Evolutionary conservation across 2,797 vertebrate genomes (phyloP), one percentile per base, ranked within the genome.

Genomic region (Leptoclinus maculatus): DNA sequence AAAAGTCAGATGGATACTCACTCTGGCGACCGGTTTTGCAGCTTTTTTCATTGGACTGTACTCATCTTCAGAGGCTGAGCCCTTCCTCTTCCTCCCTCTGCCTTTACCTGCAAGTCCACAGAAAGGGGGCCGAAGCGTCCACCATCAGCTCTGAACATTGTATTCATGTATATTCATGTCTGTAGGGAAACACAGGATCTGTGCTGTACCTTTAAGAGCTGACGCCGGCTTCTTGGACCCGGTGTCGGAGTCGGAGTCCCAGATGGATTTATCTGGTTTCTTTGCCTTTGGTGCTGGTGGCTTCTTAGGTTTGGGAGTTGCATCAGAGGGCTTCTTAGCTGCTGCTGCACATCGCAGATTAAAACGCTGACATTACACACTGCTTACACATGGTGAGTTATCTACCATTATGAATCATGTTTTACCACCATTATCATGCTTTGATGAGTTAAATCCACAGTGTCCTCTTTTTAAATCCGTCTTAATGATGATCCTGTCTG

Each of bases 181-280:
- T 36, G 7, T 0, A 0, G 21, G 27, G 17, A 27, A 29, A 14
- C 12, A 11, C 8, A 7, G 60, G 23, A 9, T 7, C 0, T 2
- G 39, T 3, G 14, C 5, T 14, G 54, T 71, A 97, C 97, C 96
- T 97, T 98, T 99, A 66, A 95, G 93, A 76, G 95, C 73, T 73
- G 95, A 66, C 67, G 90, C 58, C 65, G 93, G 88, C 89, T 97
- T 98, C 94, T 98, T 99, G 87, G 96, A 91, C 45, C 94, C 96
- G 0, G 96, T 96, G 91, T 99, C 98, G 5, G 97, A 98, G 90
- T 99, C 98, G 0, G 97, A 99, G 89, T 99, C 98, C 88, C 97
- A 99, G 90, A 97, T 94, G 23, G 96, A 89, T 80, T 95, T 94
- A 87, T 99, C 97, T 45, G 96, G 93, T 89, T 98, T 99, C 96